phyloP scores from a whole-genome alignment of 2,113 vertebrate species.

The Eira barbara region DNA sequence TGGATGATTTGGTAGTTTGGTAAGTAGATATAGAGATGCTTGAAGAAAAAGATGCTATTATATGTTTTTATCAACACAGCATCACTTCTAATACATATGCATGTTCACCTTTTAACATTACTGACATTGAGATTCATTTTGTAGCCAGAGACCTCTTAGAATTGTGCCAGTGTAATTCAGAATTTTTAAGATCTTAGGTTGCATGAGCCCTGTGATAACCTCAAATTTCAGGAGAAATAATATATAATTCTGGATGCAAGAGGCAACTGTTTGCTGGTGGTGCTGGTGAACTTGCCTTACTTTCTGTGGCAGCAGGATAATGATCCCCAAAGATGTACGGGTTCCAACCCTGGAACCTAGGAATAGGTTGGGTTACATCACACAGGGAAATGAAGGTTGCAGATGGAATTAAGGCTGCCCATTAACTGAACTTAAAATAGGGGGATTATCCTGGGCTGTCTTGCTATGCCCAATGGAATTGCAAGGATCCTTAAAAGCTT shows the following conservation, averaged over 20 bases:
- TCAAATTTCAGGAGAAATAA: conserved; percentile 8
- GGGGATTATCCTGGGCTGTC: not conserved
- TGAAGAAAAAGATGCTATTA: not conserved
- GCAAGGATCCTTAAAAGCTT: not conserved
- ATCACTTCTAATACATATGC: not conserved
- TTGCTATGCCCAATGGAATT: not conserved
- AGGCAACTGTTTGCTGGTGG: not conserved
- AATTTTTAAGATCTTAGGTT: not conserved
- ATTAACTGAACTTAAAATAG: not conserved
- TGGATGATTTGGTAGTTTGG: not conserved
- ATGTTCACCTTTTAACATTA: not conserved
- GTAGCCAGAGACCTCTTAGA: not conserved
- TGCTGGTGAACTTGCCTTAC: not conserved
- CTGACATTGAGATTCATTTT: not conserved
- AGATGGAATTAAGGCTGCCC: not conserved
- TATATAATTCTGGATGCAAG: not conserved
- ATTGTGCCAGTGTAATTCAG: not conserved
- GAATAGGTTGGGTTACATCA: not conserved
- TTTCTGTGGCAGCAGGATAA: not conserved
- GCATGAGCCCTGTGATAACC: not conserved
- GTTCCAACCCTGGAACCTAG: not conserved
- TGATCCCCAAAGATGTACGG: not conserved
- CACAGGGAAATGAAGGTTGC: not conserved
- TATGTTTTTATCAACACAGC: not conserved
- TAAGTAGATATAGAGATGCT: not conserved